phyloP scores from a whole-genome alignment of 2,113 vertebrate species.

The Numida meleagris region DNA sequence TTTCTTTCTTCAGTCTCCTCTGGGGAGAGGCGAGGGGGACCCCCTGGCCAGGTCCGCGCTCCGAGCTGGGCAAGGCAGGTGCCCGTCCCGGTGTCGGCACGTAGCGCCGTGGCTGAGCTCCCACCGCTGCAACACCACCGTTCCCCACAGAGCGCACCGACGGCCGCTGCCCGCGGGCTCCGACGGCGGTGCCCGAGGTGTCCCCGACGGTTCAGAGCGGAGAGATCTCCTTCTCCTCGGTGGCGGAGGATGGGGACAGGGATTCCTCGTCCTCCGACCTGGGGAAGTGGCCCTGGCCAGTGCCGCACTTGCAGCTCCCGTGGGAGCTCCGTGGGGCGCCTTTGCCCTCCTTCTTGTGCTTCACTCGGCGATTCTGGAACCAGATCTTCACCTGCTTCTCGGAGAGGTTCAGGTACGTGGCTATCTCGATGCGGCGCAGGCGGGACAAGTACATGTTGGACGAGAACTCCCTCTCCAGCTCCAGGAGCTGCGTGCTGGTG shows the following conservation, averaged over 20 bases:
- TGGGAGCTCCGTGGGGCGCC: constrained; percentile 88
- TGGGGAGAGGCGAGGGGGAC: background rate
- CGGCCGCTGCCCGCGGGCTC: too few relatives aligned
- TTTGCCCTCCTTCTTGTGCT: constrained; percentile 99
- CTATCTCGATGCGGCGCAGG: constrained; percentile 95
- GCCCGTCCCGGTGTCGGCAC: background rate
- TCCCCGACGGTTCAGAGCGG: constrained; percentile 72
- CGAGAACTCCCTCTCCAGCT: constrained; percentile 96
- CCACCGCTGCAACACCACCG: background rate
- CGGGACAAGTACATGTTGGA: constrained; percentile 99
- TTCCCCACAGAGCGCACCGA: too few relatives aligned
- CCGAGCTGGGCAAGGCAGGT: background rate
- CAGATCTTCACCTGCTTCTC: constrained; percentile 99
- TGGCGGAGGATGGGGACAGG: constrained; percentile 89
- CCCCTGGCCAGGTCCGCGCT: background rate
- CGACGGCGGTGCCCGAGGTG: background rate
- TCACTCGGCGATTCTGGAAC: constrained; percentile 98
- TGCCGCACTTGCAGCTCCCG: constrained; percentile 89
- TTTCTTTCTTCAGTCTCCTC: background rate
- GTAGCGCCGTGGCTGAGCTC: background rate
- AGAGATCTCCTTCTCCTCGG: constrained; percentile 92
- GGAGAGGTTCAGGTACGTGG: constrained; percentile 95
- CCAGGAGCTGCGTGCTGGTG: constrained; percentile 97
- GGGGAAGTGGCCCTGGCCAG: constrained; percentile 86
- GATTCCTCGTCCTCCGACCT: constrained; percentile 97